Evolutionary conservation across 2,113 vertebrate species (phyloP), one percentile per base, ranked within the genome.

Genomic region (Eptatretus burgeri): DNA sequence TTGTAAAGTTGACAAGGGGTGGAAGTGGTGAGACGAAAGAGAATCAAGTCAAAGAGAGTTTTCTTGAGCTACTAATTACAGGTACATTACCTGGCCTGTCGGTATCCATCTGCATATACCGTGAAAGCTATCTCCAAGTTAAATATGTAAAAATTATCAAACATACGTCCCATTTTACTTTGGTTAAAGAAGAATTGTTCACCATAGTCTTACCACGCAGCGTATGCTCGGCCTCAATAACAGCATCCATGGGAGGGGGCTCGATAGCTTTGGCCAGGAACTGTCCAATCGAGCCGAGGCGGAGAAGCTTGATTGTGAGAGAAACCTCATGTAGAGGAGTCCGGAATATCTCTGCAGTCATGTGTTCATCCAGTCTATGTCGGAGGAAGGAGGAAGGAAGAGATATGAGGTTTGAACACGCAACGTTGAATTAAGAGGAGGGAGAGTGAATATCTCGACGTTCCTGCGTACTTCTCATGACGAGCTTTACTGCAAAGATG

Each of bases 251-350:
- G 0, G 91, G 89, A 0, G 91, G 89, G 0, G 86, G 86, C 62
- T 98, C 87, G n/a, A 95, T 93, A n/a, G 85, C 86, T 69, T 93
- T 93, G 49, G 89, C 83, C 71, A 95, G 69, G 65, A 95, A 93
- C 1, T 89, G 81, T 1, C 89, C 85, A 3, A 93, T 93, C 63
- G 75, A 82, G 5, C 87, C 88, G 10, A 94, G 75, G 1, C 84
- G 71, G 66, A 98, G 75, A 64, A 94, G 77, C 63, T 98, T 93
- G 75, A 93, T 93, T 72, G 87, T 93, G 67, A 93, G 71, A 13
- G 86, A 82, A 5, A 95, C 79, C 69, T 93, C 91, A 9, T 93
- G 85, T 13, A 98, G 75, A 0, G 85, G 86, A 0, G 87, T 95
- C 66, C 87, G 77, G 68, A 95, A 98, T 75, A 93, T 93, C 71